Conservation (phyloP, 2,113 vertebrate genomes). For the Aleadryas rufinucha region DNA sequence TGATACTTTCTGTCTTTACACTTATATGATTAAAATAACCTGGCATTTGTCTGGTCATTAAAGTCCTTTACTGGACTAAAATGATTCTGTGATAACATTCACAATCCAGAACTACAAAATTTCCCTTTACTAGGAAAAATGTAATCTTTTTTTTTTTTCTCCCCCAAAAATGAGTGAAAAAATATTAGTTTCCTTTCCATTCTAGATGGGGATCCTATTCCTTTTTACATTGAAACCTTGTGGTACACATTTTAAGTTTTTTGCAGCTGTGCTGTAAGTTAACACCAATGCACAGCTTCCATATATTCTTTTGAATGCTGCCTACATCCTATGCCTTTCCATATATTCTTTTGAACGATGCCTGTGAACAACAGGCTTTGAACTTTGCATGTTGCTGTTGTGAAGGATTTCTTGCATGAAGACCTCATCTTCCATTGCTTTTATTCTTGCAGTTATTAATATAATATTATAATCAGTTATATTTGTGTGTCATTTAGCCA, state of each 20-base stretch:
- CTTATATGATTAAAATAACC: not conserved
- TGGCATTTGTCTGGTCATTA: not conserved
- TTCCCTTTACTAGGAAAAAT: not conserved
- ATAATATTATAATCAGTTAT: not conserved
- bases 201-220: not conserved
- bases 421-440: not conserved
- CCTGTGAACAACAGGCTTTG: not conserved
- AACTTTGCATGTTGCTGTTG: not conserved
- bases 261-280: not conserved
- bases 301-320: not conserved
- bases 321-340: not conserved
- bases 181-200: not conserved
- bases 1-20: not conserved
- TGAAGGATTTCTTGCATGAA: not conserved
- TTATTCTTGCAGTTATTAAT: not conserved
- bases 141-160: not conserved
- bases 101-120: not conserved
- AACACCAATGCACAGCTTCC: not conserved
- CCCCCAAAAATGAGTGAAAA: not conserved
- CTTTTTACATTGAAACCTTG: not conserved
- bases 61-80: not conserved
- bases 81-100: not conserved
- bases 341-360: not conserved
- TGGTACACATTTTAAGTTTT: not conserved
- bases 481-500: not conserved